Base-by-base conservation (phyloP, 2,797 vertebrate genomes). In the Galaxias olidus region DNA sequence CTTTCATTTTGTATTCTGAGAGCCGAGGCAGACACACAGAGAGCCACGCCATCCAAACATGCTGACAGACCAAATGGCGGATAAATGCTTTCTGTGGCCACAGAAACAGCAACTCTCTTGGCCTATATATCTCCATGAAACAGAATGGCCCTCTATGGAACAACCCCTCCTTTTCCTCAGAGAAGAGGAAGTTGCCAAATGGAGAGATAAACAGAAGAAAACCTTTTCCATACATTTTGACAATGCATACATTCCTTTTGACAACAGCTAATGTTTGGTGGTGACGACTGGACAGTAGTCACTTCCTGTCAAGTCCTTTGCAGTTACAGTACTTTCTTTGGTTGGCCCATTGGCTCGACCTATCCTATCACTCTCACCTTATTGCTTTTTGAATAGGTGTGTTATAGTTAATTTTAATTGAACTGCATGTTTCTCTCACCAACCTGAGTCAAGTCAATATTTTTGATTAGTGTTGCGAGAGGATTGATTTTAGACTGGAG, bases 1-100 rank as follows among this genome's bases (percentile, higher is more conserved):
- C 57, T 69, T 74, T 72, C 59, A 77, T 76, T 74, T n/a, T 72
- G 59, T 76, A 77, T 76, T 61, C 65, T 54, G 55, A 46, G 7
- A 42, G 51, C 48, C 57, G 57, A 61, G 58, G 20, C 48, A 44
- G 63, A 63, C 40, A 14, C 19, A 9, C 12, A 49, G 57, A 76
- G 49, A 50, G 14, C 49, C 40, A 10, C 46, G 68, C 49, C 58
- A 45, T n/a, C 64, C 14, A 61, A 71, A 77, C 65, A 55, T 71
- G 73, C 44, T 57, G 41, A 48, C 12, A 57, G 59, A 43, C 30
- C n/a, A 59, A 47, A 47, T 17, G 44, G 40, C 48, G 7, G 43
- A 10, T 9, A 47, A 70, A 70, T 58, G 66, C 75, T 62, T 69
- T 42, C 42, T 18, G 45, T 57, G 49, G 18, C 60, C 54, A 43